These are phyloP conservation scores for chimpanzee (Pan troglodytes) DNA, from an alignment of 2,113 vertebrate species.

Conservation along the genomic window DNA sequence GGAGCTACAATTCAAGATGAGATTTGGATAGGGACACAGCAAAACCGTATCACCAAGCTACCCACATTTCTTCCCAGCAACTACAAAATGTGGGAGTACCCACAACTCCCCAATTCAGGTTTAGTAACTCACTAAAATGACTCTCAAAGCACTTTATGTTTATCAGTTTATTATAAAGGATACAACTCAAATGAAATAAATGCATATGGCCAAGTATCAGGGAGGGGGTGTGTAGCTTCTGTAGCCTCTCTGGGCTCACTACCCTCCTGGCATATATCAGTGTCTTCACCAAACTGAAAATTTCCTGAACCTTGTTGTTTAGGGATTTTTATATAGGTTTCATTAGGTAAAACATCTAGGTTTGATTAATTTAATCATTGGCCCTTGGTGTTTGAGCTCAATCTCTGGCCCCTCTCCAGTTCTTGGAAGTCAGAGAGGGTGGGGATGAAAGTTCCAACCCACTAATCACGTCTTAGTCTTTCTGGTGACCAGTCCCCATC, in stretches of 20 bases:
- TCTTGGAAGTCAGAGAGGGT: background rate
- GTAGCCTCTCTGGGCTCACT: background rate
- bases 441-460: background rate
- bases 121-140: background rate
- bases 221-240: background rate
- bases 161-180: background rate
- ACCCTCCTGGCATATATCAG: background rate
- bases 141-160: background rate
- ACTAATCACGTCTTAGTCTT: background rate
- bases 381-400: background rate
- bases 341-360: background rate
- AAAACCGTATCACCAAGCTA: no score
- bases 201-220: background rate
- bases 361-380: background rate
- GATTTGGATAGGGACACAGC: no score
- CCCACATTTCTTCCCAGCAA: background rate
- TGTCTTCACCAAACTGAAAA: background rate
- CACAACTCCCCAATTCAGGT: rapidly evolving
- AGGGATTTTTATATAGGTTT: background rate
- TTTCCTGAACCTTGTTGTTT: background rate
- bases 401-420: background rate
- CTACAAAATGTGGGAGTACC: background rate
- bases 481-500: background rate
- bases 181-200: background rate
- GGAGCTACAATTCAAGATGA: no score